These are phyloP conservation scores for Taeniopygia guttata DNA, from an alignment of 2,797 vertebrate genomes.

Conservation along the genomic window DNA sequence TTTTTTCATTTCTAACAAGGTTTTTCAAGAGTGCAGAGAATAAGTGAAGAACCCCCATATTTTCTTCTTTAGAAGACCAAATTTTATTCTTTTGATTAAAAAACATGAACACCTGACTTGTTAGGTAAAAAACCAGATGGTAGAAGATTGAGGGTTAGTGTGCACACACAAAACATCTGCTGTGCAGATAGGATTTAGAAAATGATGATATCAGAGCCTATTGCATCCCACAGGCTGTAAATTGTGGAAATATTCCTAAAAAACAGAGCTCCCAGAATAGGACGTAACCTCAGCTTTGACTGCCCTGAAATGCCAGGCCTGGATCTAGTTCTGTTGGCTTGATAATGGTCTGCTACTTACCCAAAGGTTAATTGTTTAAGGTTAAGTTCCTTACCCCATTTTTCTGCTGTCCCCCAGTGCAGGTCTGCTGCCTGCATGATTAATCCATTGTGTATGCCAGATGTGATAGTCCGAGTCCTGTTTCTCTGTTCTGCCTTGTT, in stretches of 20 bases:
- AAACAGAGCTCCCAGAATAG: neutral
- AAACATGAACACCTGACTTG: neutral
- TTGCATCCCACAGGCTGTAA: neutral
- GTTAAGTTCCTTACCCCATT: neutral
- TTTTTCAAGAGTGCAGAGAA: neutral
- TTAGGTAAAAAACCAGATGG: constrained; percentile 19
- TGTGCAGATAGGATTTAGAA: neutral
- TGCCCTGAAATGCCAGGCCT: neutral
- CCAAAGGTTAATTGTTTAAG: neutral
- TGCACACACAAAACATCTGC: neutral
- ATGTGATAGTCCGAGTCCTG: neutral
- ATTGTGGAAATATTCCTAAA: neutral
- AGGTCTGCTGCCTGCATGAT: neutral
- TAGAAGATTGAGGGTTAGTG: neutral
- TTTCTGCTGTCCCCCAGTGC: neutral
- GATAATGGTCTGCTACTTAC: neutral
- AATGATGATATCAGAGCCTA: neutral
- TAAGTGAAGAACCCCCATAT: neutral
- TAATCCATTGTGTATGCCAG: neutral
- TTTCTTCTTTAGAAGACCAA: neutral
- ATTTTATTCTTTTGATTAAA: neutral
- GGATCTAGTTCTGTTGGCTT: neutral
- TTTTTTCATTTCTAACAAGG: neutral
- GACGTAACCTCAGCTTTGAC: neutral
- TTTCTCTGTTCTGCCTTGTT: constrained; percentile 8